These are phyloP conservation scores for Conger conger DNA, from an alignment of 2,113 vertebrate species.

Conservation along the genomic window DNA sequence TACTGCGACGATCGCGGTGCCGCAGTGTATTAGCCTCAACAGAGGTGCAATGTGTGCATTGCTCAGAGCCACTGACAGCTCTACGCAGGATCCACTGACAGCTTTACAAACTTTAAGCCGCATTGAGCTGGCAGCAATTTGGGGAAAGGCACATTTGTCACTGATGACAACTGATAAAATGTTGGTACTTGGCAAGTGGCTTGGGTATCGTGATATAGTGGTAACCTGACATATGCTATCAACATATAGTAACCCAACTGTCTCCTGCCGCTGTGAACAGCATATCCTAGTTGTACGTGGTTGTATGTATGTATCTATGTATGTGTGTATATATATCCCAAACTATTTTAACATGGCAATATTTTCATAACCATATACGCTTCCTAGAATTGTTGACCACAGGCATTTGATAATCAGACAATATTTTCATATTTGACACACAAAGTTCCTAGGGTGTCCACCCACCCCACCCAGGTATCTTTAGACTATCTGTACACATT, in stretches of 20 bases:
- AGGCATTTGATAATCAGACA: background rate
- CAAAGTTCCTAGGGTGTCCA: background rate
- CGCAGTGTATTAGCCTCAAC: background rate
- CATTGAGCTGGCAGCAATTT: background rate
- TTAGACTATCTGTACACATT: background rate
- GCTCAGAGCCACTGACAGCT: background rate
- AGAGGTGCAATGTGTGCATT: background rate
- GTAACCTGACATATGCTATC: no score
- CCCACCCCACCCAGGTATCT: background rate
- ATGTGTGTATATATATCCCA: no score
- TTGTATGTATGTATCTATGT: no score
- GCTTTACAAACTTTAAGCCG: background rate
- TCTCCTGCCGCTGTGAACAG: no score
- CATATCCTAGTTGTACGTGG: no score
- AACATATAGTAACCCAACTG: no score
- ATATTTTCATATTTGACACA: background rate
- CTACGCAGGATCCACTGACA: background rate
- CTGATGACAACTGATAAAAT: background rate
- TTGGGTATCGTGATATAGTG: background rate
- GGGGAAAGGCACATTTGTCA: background rate
- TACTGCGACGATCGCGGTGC: background rate
- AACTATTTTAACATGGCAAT: background rate
- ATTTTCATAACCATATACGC: background rate
- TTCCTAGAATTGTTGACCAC: background rate
- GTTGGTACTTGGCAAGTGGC: background rate